phyloP scores from a whole-genome alignment of 2,888 invertebrate genomes.

The Mantis religiosa region DNA sequence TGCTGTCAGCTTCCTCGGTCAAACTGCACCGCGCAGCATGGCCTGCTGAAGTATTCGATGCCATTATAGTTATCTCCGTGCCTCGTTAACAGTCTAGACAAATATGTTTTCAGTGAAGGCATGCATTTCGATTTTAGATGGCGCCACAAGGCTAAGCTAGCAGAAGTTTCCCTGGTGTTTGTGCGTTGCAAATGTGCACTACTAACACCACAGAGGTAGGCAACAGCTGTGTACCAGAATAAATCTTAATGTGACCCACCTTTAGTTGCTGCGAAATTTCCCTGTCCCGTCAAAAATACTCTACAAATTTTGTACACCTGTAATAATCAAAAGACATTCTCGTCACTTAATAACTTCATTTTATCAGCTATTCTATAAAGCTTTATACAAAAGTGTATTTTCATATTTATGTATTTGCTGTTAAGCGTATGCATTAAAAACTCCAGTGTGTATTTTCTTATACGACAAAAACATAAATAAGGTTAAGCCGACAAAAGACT shows the following conservation, averaged over 20 bases:
- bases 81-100: not conserved
- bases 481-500: too few species aligned
- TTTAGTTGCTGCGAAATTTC: not conserved
- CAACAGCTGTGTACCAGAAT: not conserved
- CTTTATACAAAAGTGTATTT: too few species aligned
- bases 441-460: too few species aligned
- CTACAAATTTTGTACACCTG: too few species aligned
- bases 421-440: too few species aligned
- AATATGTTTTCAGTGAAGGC: not conserved
- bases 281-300: too few species aligned
- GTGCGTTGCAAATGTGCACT: not conserved
- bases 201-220: not conserved
- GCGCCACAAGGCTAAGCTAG: not conserved
- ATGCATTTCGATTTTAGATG: not conserved
- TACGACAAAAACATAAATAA: too few species aligned
- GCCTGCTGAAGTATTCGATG: not conserved
- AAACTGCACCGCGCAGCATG: not conserved
- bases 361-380: too few species aligned
- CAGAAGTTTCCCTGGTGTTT: not conserved
- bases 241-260: not conserved
- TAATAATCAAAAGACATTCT: too few species aligned
- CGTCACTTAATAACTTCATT: too few species aligned
- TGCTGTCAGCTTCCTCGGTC: too few species aligned
- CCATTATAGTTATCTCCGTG: not conserved
- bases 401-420: too few species aligned